Percentiles rank a stretch among this genome's conserved stretches.
These are phyloP conservation scores for Doryteuthis pealeii DNA, from an alignment of 1,140 invertebrate genomes.

Conservation along the genomic window DNA sequence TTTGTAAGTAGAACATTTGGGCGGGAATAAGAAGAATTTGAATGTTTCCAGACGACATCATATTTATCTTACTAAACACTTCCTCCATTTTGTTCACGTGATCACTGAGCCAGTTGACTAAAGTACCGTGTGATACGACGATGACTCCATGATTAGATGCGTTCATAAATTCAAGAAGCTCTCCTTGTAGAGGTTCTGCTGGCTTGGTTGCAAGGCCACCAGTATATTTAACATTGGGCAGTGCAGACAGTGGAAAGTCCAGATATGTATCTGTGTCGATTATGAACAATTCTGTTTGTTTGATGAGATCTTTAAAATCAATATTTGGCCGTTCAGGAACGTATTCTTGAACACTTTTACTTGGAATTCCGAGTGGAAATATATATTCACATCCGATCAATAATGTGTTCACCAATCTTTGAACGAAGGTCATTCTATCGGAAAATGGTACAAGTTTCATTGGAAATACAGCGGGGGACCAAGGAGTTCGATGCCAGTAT, in stretches of 20 bases:
- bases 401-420: neutral
- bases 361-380: neutral
- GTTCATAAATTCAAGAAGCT: slow-evolving; percentile 17
- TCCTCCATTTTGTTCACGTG: slow-evolving; percentile 49
- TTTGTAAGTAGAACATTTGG: slow-evolving; percentile 72
- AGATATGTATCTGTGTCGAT: slow-evolving; percentile 17
- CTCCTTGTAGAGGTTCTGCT: slow-evolving; percentile 20
- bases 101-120: neutral
- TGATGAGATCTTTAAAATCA: neutral
- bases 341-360: neutral
- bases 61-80: slow-evolving; percentile 62
- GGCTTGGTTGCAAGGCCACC: slow-evolving; percentile 23
- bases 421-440: neutral
- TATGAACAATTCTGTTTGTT: slow-evolving; percentile 15
- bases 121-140: slow-evolving; percentile 31
- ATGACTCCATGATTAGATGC: slow-evolving; percentile 24
- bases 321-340: neutral
- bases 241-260: slow-evolving; percentile 14
- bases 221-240: slow-evolving; percentile 18
- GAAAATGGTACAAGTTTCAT: neutral
- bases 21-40: slow-evolving; percentile 59
- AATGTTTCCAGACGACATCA: slow-evolving; percentile 64
- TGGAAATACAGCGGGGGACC: neutral
- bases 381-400: neutral
- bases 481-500: neutral